These are phyloP conservation scores for Andrena bicolor DNA, from an alignment of 2,888 invertebrate species.

Conservation along the genomic window DNA sequence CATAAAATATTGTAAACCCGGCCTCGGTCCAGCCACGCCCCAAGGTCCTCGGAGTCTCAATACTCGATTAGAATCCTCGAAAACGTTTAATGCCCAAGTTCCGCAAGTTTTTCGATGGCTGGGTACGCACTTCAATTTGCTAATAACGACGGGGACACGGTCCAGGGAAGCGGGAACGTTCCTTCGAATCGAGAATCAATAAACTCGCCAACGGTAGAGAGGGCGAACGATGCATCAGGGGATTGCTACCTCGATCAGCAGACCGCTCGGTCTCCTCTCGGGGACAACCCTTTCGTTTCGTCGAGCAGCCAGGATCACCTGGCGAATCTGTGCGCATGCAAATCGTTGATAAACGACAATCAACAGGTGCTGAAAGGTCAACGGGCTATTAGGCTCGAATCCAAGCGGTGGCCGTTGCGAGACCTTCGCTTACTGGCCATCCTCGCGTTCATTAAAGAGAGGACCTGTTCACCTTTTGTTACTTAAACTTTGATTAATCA, in stretches of 20 bases:
- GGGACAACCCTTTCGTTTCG: conserved; percentile 52
- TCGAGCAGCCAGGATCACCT: conserved; percentile 45
- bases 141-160: conserved; percentile 39
- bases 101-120: neutral
- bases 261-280: conserved; percentile 24
- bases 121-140: conserved; percentile 42
- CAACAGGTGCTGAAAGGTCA: conserved; percentile 75
- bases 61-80: neutral
- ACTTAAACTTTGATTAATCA: conserved; percentile 27
- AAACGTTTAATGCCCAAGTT: neutral
- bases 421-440: conserved; percentile 38
- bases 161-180: conserved; percentile 1
- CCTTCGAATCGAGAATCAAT: conserved; percentile 65
- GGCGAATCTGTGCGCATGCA: conserved; percentile 70
- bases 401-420: conserved; percentile 59
- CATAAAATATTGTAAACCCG: neutral
- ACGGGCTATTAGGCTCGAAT: conserved; percentile 72
- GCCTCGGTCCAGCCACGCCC: neutral
- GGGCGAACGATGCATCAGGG: conserved; percentile 35
- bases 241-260: conserved; percentile 50
- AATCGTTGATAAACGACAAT: conserved; percentile 75
- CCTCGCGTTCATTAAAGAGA: conserved; percentile 46
- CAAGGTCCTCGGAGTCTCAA: neutral
- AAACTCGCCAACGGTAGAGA: conserved; percentile 33
- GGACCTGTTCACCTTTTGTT: neutral